These are phyloP conservation scores for Cyclura pinguis DNA, from an alignment of 2,797 vertebrate genomes.

Conservation along the genomic window DNA sequence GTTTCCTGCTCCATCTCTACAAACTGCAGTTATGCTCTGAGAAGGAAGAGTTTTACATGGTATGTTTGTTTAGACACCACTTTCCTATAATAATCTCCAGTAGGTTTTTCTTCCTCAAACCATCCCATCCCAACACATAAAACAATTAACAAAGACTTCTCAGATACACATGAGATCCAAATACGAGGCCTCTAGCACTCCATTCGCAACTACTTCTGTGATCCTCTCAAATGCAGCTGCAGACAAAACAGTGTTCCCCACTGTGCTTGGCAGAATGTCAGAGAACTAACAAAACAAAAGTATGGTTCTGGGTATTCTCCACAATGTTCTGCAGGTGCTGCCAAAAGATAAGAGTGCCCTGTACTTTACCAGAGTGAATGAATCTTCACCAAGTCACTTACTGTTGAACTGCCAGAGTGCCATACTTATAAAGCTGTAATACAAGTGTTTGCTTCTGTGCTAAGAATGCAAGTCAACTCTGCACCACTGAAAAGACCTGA, in stretches of 20 bases:
- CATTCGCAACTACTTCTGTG: not conserved
- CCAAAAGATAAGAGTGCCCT: not conserved
- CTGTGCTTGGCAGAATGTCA: conserved; percentile 15
- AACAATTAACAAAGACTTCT: conserved; percentile 29
- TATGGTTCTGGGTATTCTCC: not conserved
- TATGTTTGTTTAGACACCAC: not conserved
- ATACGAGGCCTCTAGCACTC: not conserved
- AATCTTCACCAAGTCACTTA: conserved; percentile 31
- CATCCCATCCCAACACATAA: conserved; percentile 23
- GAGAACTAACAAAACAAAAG: not conserved
- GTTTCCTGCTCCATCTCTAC: too few relatives aligned
- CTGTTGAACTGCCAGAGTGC: conserved; percentile 36
- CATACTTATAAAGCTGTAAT: conserved; percentile 52
- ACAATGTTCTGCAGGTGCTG: not conserved
- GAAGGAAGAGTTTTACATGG: conserved; percentile 4
- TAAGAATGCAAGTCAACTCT: conserved; percentile 43
- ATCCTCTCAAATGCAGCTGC: not conserved
- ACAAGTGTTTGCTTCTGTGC: conserved; percentile 3
- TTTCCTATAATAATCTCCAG: too few relatives aligned
- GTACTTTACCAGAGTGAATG: conserved; percentile 12
- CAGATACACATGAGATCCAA: not conserved
- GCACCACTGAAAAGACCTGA: conserved; percentile 50
- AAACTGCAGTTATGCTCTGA: not conserved
- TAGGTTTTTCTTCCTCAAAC: not conserved
- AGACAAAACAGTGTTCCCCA: not conserved